Evolutionary conservation across 2,113 vertebrate species (phyloP).

Genomic region (Rhadina sibilatrix): DNA sequence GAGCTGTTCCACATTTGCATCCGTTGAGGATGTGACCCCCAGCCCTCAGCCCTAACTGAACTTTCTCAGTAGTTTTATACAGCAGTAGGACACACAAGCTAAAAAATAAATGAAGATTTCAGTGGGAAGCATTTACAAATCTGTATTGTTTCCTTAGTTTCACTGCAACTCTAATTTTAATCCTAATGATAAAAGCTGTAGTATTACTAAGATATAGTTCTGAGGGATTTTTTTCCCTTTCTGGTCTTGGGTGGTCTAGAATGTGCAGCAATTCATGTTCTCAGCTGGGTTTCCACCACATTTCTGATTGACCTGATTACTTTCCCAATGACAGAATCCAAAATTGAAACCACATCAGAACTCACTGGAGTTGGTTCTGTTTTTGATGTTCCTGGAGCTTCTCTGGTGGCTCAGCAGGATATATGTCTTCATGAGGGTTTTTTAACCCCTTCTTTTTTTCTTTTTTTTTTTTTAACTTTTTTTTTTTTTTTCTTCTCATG

Average conservation of each 20-base stretch:
- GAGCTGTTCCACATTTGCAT: constrained; percentile 55
- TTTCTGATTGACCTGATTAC: constrained; percentile 70
- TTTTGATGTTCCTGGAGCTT: constrained; percentile 67
- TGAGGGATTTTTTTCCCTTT: background rate
- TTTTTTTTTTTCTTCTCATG: background rate
- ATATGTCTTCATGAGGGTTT: constrained; percentile 28
- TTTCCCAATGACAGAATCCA: constrained; percentile 69
- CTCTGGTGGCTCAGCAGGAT: constrained; percentile 65
- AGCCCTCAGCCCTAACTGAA: constrained; percentile 59
- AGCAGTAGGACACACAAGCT: background rate
- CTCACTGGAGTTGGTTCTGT: constrained; percentile 44
- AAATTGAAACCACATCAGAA: constrained; percentile 71
- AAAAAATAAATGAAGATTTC: constrained; percentile 22
- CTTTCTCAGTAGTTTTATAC: constrained; percentile 44
- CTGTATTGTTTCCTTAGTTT: constrained; percentile 53
- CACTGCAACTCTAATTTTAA: constrained; percentile 32
- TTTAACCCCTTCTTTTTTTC: fast-evolving
- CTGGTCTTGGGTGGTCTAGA: constrained; percentile 67
- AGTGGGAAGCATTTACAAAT: constrained; percentile 24
- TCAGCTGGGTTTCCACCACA: constrained; percentile 67
- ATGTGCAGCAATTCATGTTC: constrained; percentile 69
- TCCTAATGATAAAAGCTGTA: constrained; percentile 56
- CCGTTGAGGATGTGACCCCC: constrained; percentile 62
- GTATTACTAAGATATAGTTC: constrained; percentile 30
- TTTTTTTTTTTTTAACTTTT: fast-evolving